phyloP scores from a whole-genome alignment of 2,888 invertebrate genomes.

The Melanchra persicariae region DNA sequence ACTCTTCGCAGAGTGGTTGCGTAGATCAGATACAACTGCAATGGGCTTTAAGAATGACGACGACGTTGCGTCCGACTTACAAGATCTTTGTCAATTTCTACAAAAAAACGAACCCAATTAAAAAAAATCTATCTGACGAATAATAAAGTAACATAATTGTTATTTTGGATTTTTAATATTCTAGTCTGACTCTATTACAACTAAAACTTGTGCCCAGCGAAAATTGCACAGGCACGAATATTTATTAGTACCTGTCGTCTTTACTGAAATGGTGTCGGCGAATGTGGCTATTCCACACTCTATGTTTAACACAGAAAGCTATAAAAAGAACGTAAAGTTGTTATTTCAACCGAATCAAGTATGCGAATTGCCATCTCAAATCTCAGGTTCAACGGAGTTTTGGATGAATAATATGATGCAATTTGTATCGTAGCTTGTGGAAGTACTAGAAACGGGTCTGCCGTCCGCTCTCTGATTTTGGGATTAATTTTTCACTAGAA shows the following conservation, averaged over 20 bases:
- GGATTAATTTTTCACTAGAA: conserved; percentile 43
- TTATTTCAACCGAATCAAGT: conserved; percentile 73
- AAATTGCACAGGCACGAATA: too few relatives aligned
- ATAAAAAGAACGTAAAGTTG: conserved; percentile 78
- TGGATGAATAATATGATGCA: conserved; percentile 54
- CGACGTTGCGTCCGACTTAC: too few relatives aligned
- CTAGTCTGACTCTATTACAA: too few relatives aligned
- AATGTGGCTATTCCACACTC: not conserved
- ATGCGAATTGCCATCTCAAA: conserved; percentile 66
- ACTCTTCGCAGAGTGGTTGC: too few relatives aligned
- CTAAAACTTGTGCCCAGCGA: too few relatives aligned
- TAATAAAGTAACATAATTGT: too few relatives aligned
- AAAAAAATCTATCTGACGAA: too few relatives aligned
- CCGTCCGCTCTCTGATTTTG: conserved; percentile 31
- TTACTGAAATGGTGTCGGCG: not conserved
- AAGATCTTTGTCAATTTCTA: too few relatives aligned
- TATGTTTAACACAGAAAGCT: conserved; percentile 58
- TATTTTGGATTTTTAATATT: too few relatives aligned
- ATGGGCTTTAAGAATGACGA: too few relatives aligned
- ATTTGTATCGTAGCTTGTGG: conserved; percentile 43
- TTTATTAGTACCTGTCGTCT: not conserved
- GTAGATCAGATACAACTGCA: too few relatives aligned
- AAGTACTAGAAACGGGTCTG: conserved; percentile 28
- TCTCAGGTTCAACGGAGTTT: conserved; percentile 50
- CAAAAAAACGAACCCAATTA: too few relatives aligned